phyloP scores from a whole-genome alignment of 2,888 invertebrate species.

The Clivina fossor region DNA sequence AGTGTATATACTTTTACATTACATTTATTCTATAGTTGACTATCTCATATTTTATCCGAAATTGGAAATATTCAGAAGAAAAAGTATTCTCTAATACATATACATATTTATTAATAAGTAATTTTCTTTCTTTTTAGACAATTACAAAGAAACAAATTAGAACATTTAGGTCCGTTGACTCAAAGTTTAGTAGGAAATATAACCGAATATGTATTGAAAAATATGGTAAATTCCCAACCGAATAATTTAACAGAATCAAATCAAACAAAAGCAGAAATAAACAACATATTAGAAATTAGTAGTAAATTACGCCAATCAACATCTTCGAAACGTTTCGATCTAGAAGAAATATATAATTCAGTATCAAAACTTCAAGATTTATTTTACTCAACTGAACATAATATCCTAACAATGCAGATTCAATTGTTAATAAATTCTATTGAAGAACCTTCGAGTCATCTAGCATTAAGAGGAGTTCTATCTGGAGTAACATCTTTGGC shows the following conservation, averaged over 20 bases:
- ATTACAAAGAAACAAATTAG: slow-evolving; percentile 39
- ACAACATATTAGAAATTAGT: slow-evolving; percentile 30
- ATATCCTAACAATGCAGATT: slow-evolving; percentile 60
- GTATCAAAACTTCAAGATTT: slow-evolving; percentile 58
- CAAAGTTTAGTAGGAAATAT: slow-evolving; percentile 54
- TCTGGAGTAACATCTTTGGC: slow-evolving; percentile 72
- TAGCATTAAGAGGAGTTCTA: slow-evolving; percentile 62
- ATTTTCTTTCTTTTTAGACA: slow-evolving; percentile 45
- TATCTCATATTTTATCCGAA: too few relatives aligned
- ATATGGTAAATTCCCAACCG: slow-evolving; percentile 32
- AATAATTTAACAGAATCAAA: slow-evolving; percentile 24
- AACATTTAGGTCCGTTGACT: slow-evolving; percentile 55
- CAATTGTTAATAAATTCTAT: slow-evolving; percentile 67
- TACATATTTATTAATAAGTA: too few relatives aligned
- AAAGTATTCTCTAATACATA: too few relatives aligned
- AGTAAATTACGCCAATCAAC: slow-evolving; percentile 41
- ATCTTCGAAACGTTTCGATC: slow-evolving; percentile 45
- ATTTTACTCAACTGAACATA: slow-evolving; percentile 61
- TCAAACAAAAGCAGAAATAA: slow-evolving; percentile 29
- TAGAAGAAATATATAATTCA: slow-evolving; percentile 33
- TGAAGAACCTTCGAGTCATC: slow-evolving; percentile 66
- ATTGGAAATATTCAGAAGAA: too few relatives aligned
- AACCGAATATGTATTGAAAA: slow-evolving; percentile 47
- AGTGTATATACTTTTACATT: too few relatives aligned
- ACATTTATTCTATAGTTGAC: too few relatives aligned